These are phyloP conservation scores for Cyanoderma ruficeps DNA, from an alignment of 2,113 vertebrate genomes.

Conservation along the genomic window DNA sequence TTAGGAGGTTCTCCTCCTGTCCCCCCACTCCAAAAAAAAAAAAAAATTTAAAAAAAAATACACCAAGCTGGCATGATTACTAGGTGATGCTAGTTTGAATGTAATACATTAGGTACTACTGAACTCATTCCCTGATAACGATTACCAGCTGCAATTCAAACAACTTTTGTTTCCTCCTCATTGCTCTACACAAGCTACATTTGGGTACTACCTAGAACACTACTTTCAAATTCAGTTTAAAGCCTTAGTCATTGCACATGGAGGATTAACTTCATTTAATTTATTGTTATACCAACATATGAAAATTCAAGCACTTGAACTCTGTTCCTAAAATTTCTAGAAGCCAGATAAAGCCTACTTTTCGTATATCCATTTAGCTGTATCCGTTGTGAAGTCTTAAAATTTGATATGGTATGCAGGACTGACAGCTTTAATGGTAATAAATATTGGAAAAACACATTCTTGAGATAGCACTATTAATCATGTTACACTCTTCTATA, in stretches of 20 bases:
- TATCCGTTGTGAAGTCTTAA: background rate
- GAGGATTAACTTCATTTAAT: background rate
- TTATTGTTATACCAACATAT: background rate
- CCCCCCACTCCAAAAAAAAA: too few relatives aligned
- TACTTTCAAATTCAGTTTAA: background rate
- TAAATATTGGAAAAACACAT: background rate
- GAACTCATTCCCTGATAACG: background rate
- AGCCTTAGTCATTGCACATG: background rate
- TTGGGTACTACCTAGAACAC: background rate
- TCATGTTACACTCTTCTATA: background rate
- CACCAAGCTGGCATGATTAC: background rate
- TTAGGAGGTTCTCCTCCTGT: background rate
- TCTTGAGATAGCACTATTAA: background rate
- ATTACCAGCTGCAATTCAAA: background rate
- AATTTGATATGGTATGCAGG: background rate
- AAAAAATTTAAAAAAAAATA: background rate
- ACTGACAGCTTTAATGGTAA: background rate
- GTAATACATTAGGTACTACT: background rate
- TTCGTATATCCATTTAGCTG: background rate
- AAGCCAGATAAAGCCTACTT: background rate
- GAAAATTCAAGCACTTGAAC: background rate
- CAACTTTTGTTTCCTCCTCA: background rate
- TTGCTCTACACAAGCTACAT: background rate
- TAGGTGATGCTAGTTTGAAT: background rate
- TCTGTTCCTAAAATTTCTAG: background rate